These are phyloP conservation scores for Ciconia boyciana DNA, from an alignment of 2,113 vertebrate genomes.

Conservation along the genomic window DNA sequence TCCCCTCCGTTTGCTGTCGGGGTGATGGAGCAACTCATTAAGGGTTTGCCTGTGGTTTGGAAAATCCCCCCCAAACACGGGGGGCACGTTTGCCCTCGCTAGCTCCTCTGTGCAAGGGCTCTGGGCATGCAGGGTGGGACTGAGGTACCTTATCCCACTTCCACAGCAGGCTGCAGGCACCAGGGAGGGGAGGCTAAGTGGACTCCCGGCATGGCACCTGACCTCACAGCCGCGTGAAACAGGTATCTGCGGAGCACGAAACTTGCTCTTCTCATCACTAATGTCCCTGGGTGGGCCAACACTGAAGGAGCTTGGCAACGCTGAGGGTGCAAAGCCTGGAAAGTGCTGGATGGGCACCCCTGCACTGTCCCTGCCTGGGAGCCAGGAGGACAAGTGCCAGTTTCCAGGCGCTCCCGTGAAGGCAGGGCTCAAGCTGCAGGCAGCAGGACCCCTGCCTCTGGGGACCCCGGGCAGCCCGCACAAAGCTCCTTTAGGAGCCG, in stretches of 20 bases:
- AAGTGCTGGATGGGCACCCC: neutral
- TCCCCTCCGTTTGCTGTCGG: neutral
- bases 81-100: fast-evolving
- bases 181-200: neutral
- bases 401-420: neutral
- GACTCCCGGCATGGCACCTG: neutral
- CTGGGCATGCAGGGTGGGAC: fast-evolving
- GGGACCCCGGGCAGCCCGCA: neutral
- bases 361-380: neutral
- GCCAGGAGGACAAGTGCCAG: neutral
- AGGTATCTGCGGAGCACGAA: neutral
- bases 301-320: neutral
- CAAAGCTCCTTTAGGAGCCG: neutral
- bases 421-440: neutral
- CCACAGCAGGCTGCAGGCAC: neutral
- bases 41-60: neutral
- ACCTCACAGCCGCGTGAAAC: neutral
- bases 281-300: fast-evolving
- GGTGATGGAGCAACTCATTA: neutral
- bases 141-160: neutral
- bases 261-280: neutral
- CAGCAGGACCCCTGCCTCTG: neutral
- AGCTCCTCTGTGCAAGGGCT: neutral
- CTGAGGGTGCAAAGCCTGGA: neutral
- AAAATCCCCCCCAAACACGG: neutral